These are phyloP conservation scores for Anseranas semipalmata DNA, from an alignment of 2,113 vertebrate genomes.

Conservation along the genomic window DNA sequence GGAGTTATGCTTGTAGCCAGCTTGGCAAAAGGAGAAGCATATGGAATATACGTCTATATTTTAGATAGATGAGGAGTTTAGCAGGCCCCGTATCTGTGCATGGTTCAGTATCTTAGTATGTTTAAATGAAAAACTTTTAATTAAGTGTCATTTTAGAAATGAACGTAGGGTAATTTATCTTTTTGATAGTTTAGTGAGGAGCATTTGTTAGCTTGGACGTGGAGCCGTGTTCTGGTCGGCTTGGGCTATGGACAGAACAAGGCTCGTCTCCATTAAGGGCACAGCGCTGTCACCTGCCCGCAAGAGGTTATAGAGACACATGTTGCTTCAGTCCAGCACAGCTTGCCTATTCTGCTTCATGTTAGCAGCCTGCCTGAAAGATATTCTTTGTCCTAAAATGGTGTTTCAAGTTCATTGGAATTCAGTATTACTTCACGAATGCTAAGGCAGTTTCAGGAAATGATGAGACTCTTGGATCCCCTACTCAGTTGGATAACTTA, in stretches of 20 bases:
- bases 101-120: neutral
- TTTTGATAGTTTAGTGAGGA: neutral
- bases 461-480: conserved; percentile 12
- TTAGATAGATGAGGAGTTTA: neutral
- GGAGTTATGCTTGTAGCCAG: neutral
- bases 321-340: neutral
- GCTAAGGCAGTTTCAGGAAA: conserved; percentile 38
- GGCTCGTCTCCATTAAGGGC: neutral
- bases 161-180: neutral
- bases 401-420: conserved; percentile 1
- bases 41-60: neutral
- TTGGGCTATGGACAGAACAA: neutral
- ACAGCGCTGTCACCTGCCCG: neutral
- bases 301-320: neutral
- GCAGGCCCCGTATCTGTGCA: neutral
- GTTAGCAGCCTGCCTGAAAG: conserved; percentile 4
- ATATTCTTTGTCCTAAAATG: neutral
- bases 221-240: neutral
- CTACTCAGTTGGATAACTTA: neutral
- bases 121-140: neutral
- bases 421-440: conserved; percentile 29
- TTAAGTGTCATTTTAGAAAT: neutral
- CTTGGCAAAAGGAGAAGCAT: neutral
- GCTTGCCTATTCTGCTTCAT: neutral
- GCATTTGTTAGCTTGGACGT: neutral